phyloP scores from a whole-genome alignment of 1,140 invertebrate genomes.

The Drosophila bocki region DNA sequence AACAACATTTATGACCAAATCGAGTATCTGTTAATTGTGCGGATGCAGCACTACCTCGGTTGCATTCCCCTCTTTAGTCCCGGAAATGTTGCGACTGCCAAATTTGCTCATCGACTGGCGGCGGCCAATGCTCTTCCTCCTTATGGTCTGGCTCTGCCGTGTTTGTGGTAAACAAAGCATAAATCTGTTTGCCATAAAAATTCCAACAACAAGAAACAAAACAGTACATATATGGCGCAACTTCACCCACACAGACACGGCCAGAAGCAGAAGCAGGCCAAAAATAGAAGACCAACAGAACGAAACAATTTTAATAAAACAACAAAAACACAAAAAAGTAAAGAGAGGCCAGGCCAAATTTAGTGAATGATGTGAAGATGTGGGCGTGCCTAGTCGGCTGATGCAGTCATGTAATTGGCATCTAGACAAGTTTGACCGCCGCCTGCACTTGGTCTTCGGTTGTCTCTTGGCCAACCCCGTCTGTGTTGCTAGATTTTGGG shows the following conservation, averaged over 20 bases:
- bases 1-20: slow-evolving; percentile 31
- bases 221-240: slow-evolving; percentile 42
- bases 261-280: slow-evolving; percentile 38
- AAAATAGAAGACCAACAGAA: slow-evolving; percentile 57
- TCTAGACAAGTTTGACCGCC: slow-evolving; percentile 70
- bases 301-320: slow-evolving; percentile 17
- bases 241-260: slow-evolving; percentile 31
- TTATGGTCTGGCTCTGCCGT: slow-evolving; percentile 25
- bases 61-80: slow-evolving; percentile 3
- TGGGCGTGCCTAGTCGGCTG: slow-evolving; percentile 55
- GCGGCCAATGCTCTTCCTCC: slow-evolving; percentile 28
- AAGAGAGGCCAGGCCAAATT: slow-evolving; percentile 60
- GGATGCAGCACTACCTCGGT: slow-evolving; percentile 61
- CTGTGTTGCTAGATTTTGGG: slow-evolving; percentile 25
- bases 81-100: slow-evolving; percentile 70
- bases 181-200: slow-evolving; percentile 75
- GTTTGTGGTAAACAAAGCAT: slow-evolving; percentile 71
- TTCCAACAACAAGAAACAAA: slow-evolving; percentile 51
- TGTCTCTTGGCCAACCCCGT: slow-evolving; percentile 17
- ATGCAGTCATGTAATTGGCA: slow-evolving; percentile 78
- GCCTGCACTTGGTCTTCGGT: slow-evolving; percentile 60
- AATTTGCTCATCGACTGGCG: slow-evolving; percentile 44
- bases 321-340: slow-evolving; percentile 5
- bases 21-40: slow-evolving; percentile 15
- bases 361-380: slow-evolving; percentile 44